Base-by-base conservation (phyloP, 2,113 vertebrate species). In the Verasper variegatus region DNA sequence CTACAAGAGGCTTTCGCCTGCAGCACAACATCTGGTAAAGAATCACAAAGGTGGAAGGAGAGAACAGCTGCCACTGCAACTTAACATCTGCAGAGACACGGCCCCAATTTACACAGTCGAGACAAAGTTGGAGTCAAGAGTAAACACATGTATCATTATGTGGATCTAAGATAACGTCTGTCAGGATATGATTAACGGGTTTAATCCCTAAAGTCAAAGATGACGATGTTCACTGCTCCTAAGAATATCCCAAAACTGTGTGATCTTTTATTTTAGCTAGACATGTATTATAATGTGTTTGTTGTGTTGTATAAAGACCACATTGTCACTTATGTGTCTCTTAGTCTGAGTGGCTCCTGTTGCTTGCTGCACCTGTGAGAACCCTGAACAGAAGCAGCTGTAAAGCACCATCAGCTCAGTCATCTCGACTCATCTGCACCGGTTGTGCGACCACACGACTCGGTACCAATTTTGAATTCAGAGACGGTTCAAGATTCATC, bases 401-500 rank as follows among this genome's bases (percentile, higher is more conserved):
- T n/a, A 31, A 52, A 64, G 58, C 51, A 24, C n/a, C 27, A 72
- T 10, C 3, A 11, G 54, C 15, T 68, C 20, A 54, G 51, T n/a
- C 27, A 4, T 63, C 10, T 31, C 23, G 26, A 15, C n/a, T 31
- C 47, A 49, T 49, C 23, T 3, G 23, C 63, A 40, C 35, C 21
- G 31, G 26, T 17, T 2, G 51, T 52, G 17, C 18, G 51, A 40
- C 37, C 12, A 65, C 15, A 1, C n/a, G 2, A 76, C 23, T 49
- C 45, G 4, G 15, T n/a, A 31, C 7, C 11, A 18, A 42, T 66
- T 56, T 21, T 55, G 35, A 51, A 61, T 74, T 52, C 56, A 61
- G 15, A 61, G 20, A 67, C 68, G 58, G n/a, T 45, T 71, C 11
- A 62, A 56, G 31, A 65, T 65, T 64, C 10, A 15, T 37, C 20